phyloP scores from a whole-genome alignment of 2,888 invertebrate species.

The Amphiduros pacificus region DNA sequence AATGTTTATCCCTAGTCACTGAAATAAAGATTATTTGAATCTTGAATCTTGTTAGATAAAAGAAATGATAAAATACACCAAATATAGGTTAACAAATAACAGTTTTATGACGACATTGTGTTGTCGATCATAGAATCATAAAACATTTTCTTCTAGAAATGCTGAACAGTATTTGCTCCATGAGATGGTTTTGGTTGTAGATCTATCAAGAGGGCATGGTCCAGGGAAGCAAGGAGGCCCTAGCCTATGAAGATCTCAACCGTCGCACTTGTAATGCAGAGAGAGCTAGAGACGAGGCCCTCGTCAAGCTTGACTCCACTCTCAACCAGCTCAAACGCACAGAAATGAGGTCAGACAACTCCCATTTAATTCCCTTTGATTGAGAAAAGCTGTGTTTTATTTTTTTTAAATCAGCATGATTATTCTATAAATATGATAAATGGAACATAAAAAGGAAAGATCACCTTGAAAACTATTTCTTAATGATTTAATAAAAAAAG shows the following conservation, averaged over 20 bases:
- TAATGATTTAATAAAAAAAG: too few species aligned
- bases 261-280: conserved; percentile 48
- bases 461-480: too few species aligned
- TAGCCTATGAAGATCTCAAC: conserved; percentile 43
- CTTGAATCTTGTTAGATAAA: not conserved
- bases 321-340: conserved; percentile 37
- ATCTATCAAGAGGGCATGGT: conserved; percentile 44
- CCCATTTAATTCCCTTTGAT: too few species aligned
- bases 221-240: conserved; percentile 41
- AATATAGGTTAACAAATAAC: not conserved
- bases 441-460: too few species aligned
- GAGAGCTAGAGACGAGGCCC: conserved; percentile 44
- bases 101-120: not conserved
- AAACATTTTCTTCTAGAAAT: not conserved
- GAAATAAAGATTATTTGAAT: too few species aligned
- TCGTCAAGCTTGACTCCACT: conserved; percentile 41
- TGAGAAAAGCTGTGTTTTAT: too few species aligned
- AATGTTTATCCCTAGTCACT: too few species aligned
- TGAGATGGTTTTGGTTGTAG: too few species aligned
- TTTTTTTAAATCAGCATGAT: too few species aligned
- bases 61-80: not conserved
- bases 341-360: conserved; percentile 45
- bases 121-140: too few species aligned
- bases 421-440: too few species aligned
- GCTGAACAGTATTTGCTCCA: not conserved